Percentiles rank a stretch among this genome's conserved stretches.
Conservation (phyloP, 1,140 invertebrate species). For the Brachystomella parvula region DNA sequence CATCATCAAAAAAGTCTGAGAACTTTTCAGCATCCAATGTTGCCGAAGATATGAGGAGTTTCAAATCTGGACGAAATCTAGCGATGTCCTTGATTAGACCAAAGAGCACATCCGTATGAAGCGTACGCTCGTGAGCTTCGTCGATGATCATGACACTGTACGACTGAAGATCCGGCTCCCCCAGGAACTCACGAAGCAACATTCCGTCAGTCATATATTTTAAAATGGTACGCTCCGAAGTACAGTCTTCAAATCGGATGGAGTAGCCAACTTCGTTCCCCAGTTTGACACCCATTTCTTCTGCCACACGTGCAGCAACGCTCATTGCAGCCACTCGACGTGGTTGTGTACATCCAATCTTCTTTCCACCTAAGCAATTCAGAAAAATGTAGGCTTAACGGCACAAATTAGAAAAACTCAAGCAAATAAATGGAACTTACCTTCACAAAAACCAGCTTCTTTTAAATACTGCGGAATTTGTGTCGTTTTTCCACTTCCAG, state of each 20-base stretch:
- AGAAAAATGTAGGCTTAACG: background rate
- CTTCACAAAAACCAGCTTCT: constrained; percentile 75
- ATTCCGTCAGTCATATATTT: constrained; percentile 99
- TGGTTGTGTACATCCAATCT: constrained; percentile 70
- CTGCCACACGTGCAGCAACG: constrained; percentile 62
- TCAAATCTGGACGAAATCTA: constrained; percentile 86
- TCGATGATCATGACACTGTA: constrained; percentile 99
- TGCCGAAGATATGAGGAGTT: constrained; percentile 93
- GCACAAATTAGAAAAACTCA: background rate
- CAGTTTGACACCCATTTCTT: constrained; percentile 63
- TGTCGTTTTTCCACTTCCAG: constrained; percentile 96
- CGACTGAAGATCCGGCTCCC: constrained; percentile 86
- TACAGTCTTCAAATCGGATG: constrained; percentile 72
- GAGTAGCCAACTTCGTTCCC: constrained; percentile 67
- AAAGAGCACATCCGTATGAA: constrained; percentile 97
- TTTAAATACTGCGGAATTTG: constrained; percentile 96
- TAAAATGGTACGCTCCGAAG: constrained; percentile 54
- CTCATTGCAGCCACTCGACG: constrained; percentile 71
- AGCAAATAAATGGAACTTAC: constrained; percentile 17
- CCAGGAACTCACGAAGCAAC: constrained; percentile 90
- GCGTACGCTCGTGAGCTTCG: constrained; percentile 95
- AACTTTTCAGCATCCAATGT: constrained; percentile 98
- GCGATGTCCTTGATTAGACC: constrained; percentile 97
- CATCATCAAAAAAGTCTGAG: constrained; percentile 96
- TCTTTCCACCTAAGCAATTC: constrained; percentile 56